Percentiles rank a stretch among this genome's conserved stretches.
Evolutionary conservation across 2,113 vertebrate species (phyloP).

Genomic region (Harpagus bidentatus): DNA sequence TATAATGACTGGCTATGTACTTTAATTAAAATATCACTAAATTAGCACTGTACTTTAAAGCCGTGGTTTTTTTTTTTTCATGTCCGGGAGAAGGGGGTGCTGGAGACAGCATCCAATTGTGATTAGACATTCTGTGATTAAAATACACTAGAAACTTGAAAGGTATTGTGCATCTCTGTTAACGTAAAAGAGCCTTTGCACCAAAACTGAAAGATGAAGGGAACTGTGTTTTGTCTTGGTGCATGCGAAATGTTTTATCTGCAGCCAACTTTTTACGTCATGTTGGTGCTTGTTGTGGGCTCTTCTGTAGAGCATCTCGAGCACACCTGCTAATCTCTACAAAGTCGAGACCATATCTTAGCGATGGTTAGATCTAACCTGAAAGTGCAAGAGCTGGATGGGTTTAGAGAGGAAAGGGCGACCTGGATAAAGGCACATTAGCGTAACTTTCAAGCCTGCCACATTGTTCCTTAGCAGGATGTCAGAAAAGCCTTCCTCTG

Average conservation of each 20-base stretch:
- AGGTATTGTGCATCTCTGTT: background rate
- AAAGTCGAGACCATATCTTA: fast-evolving
- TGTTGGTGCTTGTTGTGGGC: background rate
- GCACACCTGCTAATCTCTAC: background rate
- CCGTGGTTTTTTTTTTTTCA: fast-evolving
- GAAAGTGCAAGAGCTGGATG: fast-evolving
- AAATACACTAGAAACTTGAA: background rate
- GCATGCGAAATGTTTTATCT: background rate
- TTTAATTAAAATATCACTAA: background rate
- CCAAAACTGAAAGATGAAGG: background rate
- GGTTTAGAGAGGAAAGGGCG: background rate
- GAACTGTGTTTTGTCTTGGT: background rate
- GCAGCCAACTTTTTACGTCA: background rate
- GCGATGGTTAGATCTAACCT: background rate
- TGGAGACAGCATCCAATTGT: background rate
- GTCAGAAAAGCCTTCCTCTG: background rate
- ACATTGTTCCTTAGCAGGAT: background rate
- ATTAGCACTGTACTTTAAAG: background rate
- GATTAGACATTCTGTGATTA: background rate
- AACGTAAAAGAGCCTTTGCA: background rate
- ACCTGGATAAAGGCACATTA: background rate
- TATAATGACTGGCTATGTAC: background rate
- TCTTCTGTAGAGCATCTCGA: background rate
- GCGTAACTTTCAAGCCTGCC: background rate
- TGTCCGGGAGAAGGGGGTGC: background rate